Conservation (phyloP, 2,888 invertebrate genomes). For the Folsomia candida region DNA sequence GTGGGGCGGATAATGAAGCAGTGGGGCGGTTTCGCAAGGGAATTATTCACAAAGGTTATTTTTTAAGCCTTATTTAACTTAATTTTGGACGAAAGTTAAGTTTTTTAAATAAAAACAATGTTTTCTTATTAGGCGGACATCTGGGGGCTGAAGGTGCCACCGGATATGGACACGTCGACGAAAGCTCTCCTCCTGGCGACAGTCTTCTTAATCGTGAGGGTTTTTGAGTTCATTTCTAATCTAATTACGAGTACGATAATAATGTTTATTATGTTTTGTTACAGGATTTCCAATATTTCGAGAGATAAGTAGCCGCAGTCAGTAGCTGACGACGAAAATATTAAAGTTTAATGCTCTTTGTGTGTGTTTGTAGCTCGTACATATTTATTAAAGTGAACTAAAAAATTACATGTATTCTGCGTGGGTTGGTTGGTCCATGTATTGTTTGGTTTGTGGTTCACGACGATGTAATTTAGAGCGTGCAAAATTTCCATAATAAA, state of each 20-base stretch:
- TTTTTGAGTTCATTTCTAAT: neutral
- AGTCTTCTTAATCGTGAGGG: conserved; percentile 39
- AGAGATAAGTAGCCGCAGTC: conserved; percentile 24
- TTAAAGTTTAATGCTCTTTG: no score
- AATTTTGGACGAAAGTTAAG: neutral
- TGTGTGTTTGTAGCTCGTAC: no score
- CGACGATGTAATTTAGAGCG: neutral
- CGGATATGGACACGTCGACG: conserved; percentile 35
- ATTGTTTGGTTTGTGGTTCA: no score
- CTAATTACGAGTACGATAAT: neutral
- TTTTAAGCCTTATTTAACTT: neutral
- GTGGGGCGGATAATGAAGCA: conserved; percentile 41
- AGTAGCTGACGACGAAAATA: no score
- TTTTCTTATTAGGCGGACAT: conserved; percentile 23
- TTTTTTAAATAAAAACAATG: neutral
- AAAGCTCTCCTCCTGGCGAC: conserved; percentile 37
- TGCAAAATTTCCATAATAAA: neutral
- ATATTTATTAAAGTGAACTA: no score
- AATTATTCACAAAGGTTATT: conserved; percentile 42
- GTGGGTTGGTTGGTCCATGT: no score
- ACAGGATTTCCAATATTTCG: conserved; percentile 44
- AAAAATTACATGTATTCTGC: no score
- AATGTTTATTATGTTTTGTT: conserved; percentile 1
- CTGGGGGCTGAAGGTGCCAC: conserved; percentile 43
- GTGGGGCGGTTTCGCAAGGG: conserved; percentile 42